phyloP scores from a whole-genome alignment of 2,888 invertebrate genomes.

The Drosophila falleni region DNA sequence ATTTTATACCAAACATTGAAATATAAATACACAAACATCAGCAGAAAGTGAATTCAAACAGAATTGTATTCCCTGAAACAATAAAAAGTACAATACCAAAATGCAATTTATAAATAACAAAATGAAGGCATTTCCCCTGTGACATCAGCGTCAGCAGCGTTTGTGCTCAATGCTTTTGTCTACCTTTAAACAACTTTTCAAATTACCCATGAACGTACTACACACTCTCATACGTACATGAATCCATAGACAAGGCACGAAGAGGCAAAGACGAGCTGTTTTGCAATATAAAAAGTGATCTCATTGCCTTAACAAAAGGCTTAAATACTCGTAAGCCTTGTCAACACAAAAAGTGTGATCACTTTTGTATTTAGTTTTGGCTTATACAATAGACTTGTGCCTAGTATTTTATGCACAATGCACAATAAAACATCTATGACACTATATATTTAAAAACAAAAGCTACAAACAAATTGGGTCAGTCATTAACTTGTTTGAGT shows the following conservation, averaged over 20 bases:
- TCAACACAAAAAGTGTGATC: conserved; percentile 55
- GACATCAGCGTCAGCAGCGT: conserved; percentile 72
- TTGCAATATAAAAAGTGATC: conserved; percentile 69
- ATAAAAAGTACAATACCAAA: conserved; percentile 39
- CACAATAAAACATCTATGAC: conserved; percentile 17
- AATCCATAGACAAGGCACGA: neutral
- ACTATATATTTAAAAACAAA: conserved; percentile 8
- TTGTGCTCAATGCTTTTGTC: conserved; percentile 45
- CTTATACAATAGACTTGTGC: conserved; percentile 57
- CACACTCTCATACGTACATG: neutral
- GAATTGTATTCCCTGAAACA: conserved; percentile 25
- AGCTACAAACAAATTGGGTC: conserved; percentile 20
- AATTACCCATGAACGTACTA: conserved; percentile 31
- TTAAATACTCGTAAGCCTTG: conserved; percentile 63
- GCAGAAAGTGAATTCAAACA: conserved; percentile 40
- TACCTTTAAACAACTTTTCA: conserved; percentile 55
- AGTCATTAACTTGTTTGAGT: conserved; percentile 7
- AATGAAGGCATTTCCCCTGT: conserved; percentile 74
- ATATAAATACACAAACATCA: conserved; percentile 15
- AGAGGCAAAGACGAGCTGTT: conserved; percentile 35
- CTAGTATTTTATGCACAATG: conserved; percentile 22
- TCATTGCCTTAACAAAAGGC: conserved; percentile 71
- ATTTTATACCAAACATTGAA: conserved; percentile 57
- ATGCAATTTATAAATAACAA: conserved; percentile 75
- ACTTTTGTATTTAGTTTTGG: conserved; percentile 41